These are phyloP conservation scores for Oxycera nigricornis DNA, from an alignment of 2,888 invertebrate species.

Conservation along the genomic window DNA sequence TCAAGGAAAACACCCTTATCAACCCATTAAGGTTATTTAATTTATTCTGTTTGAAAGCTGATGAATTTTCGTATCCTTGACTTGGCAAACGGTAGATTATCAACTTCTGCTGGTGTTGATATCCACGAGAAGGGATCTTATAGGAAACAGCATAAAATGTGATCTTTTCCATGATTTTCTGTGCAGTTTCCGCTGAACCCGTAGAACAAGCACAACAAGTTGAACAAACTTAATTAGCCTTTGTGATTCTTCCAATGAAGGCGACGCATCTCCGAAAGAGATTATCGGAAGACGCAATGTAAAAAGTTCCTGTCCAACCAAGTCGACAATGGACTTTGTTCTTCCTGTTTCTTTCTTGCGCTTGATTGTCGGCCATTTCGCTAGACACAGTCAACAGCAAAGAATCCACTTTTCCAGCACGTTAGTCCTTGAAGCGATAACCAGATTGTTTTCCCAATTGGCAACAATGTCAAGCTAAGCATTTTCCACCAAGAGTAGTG, in stretches of 20 bases:
- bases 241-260: background rate
- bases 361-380: background rate
- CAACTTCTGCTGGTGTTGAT: background rate
- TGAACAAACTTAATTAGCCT: constrained; percentile 10
- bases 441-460: constrained; percentile 17
- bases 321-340: background rate
- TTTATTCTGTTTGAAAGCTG: background rate
- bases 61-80: background rate
- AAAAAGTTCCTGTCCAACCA: background rate
- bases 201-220: background rate
- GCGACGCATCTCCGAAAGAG: background rate
- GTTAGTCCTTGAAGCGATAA: background rate
- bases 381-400: background rate
- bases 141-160: background rate
- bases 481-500: too few relatives aligned
- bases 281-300: background rate
- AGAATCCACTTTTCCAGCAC: background rate
- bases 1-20: constrained; percentile 6
- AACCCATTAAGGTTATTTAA: constrained; percentile 11
- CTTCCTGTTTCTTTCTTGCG: background rate
- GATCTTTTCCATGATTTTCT: background rate
- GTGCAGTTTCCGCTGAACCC: background rate
- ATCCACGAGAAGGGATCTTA: background rate
- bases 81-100: background rate
- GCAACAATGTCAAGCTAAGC: too few relatives aligned